These are phyloP conservation scores for Scelioninae gen. 1 DNA, from an alignment of 2,888 invertebrate species.

Conservation along the genomic window DNA sequence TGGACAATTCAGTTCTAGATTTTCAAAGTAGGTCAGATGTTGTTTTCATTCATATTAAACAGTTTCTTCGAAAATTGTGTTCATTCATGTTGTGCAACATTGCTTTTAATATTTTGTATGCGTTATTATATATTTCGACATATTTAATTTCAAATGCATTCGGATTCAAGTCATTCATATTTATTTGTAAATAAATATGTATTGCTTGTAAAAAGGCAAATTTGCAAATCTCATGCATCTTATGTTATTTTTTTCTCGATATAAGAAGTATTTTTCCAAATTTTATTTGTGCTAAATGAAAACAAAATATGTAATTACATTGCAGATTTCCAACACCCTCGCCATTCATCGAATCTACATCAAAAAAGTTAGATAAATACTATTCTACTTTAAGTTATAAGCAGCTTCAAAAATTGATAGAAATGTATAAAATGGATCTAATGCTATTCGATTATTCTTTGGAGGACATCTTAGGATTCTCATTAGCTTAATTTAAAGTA, in stretches of 20 bases:
- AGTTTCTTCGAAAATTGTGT: neutral
- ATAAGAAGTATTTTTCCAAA: no score
- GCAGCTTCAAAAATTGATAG: slow-evolving; percentile 89
- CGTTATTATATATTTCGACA: neutral
- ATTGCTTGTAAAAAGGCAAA: no score
- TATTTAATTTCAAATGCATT: slow-evolving; percentile 4
- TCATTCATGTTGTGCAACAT: neutral
- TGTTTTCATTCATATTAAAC: slow-evolving; percentile 18
- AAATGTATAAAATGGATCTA: slow-evolving; percentile 91
- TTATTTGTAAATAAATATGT: neutral
- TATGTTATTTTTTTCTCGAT: no score
- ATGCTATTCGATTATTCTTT: slow-evolving; percentile 92
- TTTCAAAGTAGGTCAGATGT: slow-evolving; percentile 17
- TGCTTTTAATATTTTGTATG: slow-evolving; percentile 26
- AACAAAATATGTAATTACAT: neutral
- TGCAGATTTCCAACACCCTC: slow-evolving; percentile 80
- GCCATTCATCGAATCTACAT: slow-evolving; percentile 89
- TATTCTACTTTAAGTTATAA: slow-evolving; percentile 90
- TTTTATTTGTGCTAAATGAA: no score
- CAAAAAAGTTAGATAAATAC: slow-evolving; percentile 89
- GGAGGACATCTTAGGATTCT: slow-evolving; percentile 91
- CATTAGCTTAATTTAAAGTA: slow-evolving; percentile 86
- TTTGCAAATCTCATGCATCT: no score
- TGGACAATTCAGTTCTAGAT: neutral
- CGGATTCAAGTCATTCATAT: neutral